A percentile compares a stretch with the other conserved stretches of the same genome.
Evolutionary conservation across 2,113 vertebrate genomes (phyloP).

Genomic region (Psilopogon haemacephalus): DNA sequence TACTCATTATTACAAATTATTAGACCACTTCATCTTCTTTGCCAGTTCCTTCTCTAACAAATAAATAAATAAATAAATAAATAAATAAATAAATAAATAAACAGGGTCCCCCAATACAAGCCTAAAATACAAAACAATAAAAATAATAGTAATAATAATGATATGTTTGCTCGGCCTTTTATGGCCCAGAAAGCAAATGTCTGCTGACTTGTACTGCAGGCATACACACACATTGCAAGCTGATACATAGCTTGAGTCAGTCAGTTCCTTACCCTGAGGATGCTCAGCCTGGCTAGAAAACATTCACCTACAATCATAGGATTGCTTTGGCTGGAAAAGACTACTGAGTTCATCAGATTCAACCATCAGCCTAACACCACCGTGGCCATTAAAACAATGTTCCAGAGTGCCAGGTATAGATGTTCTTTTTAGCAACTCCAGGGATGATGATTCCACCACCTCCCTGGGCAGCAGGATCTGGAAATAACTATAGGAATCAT

Average conservation of each 20-base stretch:
- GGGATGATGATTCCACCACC: too few species aligned
- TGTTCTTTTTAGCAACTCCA: neutral
- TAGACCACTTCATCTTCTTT: constrained; percentile 67
- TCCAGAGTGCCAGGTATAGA: too few species aligned
- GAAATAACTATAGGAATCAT: neutral
- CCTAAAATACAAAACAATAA: constrained; percentile 49
- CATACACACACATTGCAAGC: neutral
- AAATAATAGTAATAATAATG: constrained; percentile 31
- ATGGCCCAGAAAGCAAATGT: constrained; percentile 28
- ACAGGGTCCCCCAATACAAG: neutral
- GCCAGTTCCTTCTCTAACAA: constrained; percentile 3
- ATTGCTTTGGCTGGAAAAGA: too few species aligned
- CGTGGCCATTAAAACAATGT: too few species aligned
- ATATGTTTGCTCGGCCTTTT: constrained; percentile 51
- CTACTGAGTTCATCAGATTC: too few species aligned
- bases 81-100: neutral
- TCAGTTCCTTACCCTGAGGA: neutral
- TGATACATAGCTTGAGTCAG: constrained; percentile 16
- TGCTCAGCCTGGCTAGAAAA: neutral
- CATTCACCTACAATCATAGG: neutral
- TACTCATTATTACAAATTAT: constrained; percentile 64
- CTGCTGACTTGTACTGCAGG: neutral
- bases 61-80: neutral
- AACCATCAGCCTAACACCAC: too few species aligned
- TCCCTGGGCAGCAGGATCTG: neutral